phyloP scores from a whole-genome alignment of 2,113 vertebrate genomes.

The Trochalopteron elliotii region DNA sequence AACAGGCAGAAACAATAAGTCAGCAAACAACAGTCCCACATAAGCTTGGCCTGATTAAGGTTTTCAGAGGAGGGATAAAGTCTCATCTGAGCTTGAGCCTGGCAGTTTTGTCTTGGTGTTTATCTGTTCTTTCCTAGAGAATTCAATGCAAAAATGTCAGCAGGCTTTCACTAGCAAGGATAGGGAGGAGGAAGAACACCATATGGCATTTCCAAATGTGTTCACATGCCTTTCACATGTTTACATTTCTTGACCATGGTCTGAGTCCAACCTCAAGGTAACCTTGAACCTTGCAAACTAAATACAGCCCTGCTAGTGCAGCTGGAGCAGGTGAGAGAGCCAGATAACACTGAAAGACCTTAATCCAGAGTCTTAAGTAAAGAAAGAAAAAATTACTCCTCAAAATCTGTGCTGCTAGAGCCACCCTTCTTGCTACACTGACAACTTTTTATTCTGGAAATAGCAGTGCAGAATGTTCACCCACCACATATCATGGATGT shows the following conservation, averaged over 20 bases:
- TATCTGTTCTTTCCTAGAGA: neutral
- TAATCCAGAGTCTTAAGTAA: neutral
- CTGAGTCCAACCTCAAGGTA: neutral
- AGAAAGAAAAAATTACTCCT: neutral
- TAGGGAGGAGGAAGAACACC: neutral
- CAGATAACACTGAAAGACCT: neutral
- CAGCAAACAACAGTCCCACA: neutral
- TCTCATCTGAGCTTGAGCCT: neutral
- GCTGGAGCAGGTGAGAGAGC: conserved; percentile 21
- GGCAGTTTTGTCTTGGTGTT: neutral
- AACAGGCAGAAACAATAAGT: neutral
- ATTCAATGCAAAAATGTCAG: neutral
- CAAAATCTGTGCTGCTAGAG: neutral
- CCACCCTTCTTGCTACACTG: neutral
- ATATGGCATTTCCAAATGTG: neutral
- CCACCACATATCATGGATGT: neutral
- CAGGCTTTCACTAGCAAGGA: neutral
- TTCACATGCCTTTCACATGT: neutral
- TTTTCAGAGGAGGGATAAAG: neutral
- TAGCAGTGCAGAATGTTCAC: neutral
- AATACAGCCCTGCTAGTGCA: neutral
- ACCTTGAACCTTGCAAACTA: conserved; percentile 35
- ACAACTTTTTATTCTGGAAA: neutral
- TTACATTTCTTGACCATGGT: conserved; percentile 21
- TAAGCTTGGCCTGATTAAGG: neutral